Evolutionary conservation across 2,797 vertebrate species (phyloP).

Genomic region (Heteromormyrus szaboi): DNA sequence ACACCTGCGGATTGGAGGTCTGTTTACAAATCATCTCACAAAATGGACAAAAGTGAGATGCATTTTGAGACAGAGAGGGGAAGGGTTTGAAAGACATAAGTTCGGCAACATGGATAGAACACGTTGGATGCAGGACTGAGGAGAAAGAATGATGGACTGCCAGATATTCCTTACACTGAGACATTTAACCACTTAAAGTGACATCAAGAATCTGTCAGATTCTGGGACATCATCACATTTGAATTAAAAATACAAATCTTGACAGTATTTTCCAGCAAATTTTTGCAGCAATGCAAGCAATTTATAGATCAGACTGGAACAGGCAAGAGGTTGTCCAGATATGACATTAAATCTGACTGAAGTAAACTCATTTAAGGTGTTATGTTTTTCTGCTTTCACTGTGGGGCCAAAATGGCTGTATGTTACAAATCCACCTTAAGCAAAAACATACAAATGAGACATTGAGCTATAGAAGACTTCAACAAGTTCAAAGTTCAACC

Average conservation of each 20-base stretch:
- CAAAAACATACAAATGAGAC: background rate
- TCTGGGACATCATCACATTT: conserved; percentile 44
- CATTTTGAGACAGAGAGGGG: background rate
- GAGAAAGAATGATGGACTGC: conserved; percentile 28
- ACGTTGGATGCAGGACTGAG: conserved; percentile 22
- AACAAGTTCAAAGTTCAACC: background rate
- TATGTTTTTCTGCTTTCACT: conserved; percentile 32
- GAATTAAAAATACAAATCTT: conserved; percentile 29
- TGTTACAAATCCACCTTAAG: background rate
- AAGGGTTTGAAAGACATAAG: background rate
- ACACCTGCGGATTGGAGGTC: background rate
- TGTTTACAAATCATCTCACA: background rate
- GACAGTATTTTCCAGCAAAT: conserved; percentile 54
- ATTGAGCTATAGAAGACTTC: background rate
- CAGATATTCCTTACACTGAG: conserved; percentile 51
- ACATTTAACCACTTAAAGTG: conserved; percentile 55
- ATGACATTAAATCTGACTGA: conserved; percentile 20
- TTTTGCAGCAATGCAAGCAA: conserved; percentile 55
- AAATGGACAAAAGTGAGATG: background rate
- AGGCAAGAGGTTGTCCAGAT: conserved; percentile 48
- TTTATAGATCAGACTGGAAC: conserved; percentile 50
- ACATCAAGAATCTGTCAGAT: conserved; percentile 48
- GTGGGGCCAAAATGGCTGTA: background rate
- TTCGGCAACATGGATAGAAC: conserved; percentile 24
- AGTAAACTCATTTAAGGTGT: conserved; percentile 24